A percentile compares a stretch with the other conserved stretches of the same genome.
phyloP scores from a whole-genome alignment of 2,797 vertebrate genomes.

The Melopsittacus undulatus region DNA sequence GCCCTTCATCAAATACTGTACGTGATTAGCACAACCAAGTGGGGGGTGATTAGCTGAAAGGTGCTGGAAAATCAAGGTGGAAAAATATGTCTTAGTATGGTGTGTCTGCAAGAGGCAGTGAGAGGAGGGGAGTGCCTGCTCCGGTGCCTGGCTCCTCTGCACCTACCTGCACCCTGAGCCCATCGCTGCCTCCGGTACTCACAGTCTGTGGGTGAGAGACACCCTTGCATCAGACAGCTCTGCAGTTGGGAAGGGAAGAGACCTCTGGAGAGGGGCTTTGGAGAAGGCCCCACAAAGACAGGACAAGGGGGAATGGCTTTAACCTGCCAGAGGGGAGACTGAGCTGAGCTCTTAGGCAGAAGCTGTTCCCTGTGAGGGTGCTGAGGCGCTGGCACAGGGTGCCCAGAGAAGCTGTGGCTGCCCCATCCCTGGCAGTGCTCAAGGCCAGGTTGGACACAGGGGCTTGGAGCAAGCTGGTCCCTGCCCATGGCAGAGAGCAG shows the following conservation, averaged over 20 bases:
- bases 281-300: neutral
- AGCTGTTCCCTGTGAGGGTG: no score
- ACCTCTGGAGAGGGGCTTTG: no score
- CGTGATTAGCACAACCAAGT: neutral
- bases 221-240: neutral
- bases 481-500: accelerated
- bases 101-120: neutral
- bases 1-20: neutral
- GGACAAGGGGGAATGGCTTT: neutral
- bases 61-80: neutral
- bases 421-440: no score
- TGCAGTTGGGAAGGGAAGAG: accelerated
- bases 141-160: neutral
- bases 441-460: no score
- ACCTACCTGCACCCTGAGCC: neutral
- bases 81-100: accelerated
- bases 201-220: neutral
- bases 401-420: no score
- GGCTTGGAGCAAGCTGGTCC: neutral
- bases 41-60: neutral
- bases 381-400: no score
- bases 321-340: neutral
- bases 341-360: neutral
- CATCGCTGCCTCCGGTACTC: neutral
- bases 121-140: neutral